phyloP scores from a whole-genome alignment of 2,797 vertebrate genomes.

The Urophycis tenuis region DNA sequence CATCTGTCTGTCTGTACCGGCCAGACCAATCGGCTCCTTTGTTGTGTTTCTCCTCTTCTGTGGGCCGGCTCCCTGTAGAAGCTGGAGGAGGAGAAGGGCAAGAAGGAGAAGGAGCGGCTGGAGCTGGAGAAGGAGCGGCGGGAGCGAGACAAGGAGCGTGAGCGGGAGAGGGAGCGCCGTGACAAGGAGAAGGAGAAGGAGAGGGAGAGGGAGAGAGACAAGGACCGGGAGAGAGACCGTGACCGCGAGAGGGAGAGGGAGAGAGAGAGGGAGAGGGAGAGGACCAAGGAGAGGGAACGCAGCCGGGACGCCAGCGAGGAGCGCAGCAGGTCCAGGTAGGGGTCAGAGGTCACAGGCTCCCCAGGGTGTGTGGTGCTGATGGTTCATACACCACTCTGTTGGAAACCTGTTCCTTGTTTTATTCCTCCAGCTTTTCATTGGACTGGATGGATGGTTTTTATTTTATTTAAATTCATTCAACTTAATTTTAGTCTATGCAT shows the following conservation, averaged over 20 bases:
- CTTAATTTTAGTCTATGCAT: too few species aligned
- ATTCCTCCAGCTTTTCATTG: too few species aligned
- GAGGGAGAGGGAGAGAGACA: slow-evolving; percentile 80
- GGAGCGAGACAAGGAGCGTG: slow-evolving; percentile 87
- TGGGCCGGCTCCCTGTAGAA: slow-evolving; percentile 80
- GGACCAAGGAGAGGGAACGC: slow-evolving; percentile 42
- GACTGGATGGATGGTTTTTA: too few species aligned
- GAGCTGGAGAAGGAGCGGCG: slow-evolving; percentile 89
- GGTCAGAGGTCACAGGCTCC: not conserved
- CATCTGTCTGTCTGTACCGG: not conserved
- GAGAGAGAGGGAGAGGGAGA: slow-evolving; percentile 49
- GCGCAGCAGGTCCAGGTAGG: slow-evolving; percentile 84
- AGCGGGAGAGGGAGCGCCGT: slow-evolving; percentile 81
- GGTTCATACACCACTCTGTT: too few species aligned
- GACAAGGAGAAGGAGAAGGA: slow-evolving; percentile 83
- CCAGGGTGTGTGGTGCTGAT: too few species aligned
- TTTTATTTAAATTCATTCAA: too few species aligned
- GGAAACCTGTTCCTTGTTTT: too few species aligned
- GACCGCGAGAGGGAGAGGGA: slow-evolving; percentile 61
- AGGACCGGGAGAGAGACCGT: slow-evolving; percentile 40
- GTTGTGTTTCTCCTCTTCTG: slow-evolving; percentile 33
- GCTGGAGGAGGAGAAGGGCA: slow-evolving; percentile 96
- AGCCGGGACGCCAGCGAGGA: slow-evolving; percentile 70
- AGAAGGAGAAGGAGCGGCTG: slow-evolving; percentile 90
- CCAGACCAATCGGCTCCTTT: slow-evolving; percentile 27